Evolutionary conservation across 1,140 invertebrate species (phyloP), one percentile per base, ranked within the genome.

Genomic region (Cardiocondyla obscurior): DNA sequence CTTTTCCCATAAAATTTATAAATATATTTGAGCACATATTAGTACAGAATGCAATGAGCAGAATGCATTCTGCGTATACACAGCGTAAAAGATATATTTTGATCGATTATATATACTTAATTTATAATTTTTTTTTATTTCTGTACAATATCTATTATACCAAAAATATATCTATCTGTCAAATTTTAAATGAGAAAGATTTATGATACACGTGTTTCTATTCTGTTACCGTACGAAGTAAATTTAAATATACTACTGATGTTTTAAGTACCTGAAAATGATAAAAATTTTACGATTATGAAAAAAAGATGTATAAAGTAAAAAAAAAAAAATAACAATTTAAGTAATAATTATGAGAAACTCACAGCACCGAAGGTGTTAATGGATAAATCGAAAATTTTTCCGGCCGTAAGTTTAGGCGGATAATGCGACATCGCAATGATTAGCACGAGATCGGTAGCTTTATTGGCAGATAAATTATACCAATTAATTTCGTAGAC

Each of bases 181-280:
- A 39, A 65, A 65, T 67, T 51, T 39, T 53, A 67, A 14, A 25
- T 53, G 19, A 46, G 8, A 39, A 16, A 3, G 5, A 12, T 33
- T n/a, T 67, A 28, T 42, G 6, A n/a, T 42, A 42, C 28, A 28
- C 33, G 7, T 8, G 8, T 53, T 76, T 76, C 12, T 69, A 82
- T 82, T 62, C 6, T 0, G 81, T 39, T 60, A 87, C 7, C 0
- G 81, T 85, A 7, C 83, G 77, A 49, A 88, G 46, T 10, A 89
- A 53, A 36, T 90, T 89, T 14, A 88, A 53, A 36, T 88, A 88
- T 4, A 76, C 55, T 44, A 88, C 3, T 2, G 86, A 85, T 2
- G 83, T 28, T 49, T 58, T 85, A 0, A 83, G 22, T 39, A 88
- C 73, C 83, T 88, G 44, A 28, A 85, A 70, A 8, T 12, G 5